Base-by-base conservation (phyloP, 2,888 invertebrate species). In the Acheta domesticus region DNA sequence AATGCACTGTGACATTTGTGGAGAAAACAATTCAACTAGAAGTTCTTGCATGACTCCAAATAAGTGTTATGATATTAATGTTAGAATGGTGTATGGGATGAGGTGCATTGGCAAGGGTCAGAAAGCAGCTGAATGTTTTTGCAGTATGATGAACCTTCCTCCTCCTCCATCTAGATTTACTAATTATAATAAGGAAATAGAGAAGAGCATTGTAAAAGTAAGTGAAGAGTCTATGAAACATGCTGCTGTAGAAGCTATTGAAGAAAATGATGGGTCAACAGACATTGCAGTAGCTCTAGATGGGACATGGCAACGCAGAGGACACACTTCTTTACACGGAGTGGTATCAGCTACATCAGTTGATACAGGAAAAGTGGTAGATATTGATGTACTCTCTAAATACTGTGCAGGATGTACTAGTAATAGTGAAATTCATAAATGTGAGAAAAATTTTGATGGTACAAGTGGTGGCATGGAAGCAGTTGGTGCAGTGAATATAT, bases 381-480 rank as follows among this genome's bases (percentile, higher is more conserved):
- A 73, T 3, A 73, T n/a, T 19, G 73, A 73, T 16, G 73, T 2
- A 3, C 73, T 73, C 16, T 73, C 73, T 73, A n/a, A 73, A 75
- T n/a, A 73, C 73, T 73, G 73, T 73, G n/a, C 16, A 73, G n/a
- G 16, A 3, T 73, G 73, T n/a, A 19, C 2, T 19, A 73, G 16
- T 16, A n/a, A 73, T 73, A n/a, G 73, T 19, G 3, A 73, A 73
- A n/a, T 2, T 19, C 16, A n/a, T 73, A 73, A 73, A 73, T 79
- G 79, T 48, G 75, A 23, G 2, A 77, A 62, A 4, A 80, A 80
- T 50, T 62, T 75, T 49, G 76, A 78, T 20, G 80, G 78, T 2
- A 49, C 19, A 19, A 75, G 75, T 78, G 81, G 81, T 2, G 75
- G 74, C 11, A 80, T 81, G 81, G 80, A 81, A 21, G 80, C 80